A percentile compares a stretch with the other conserved stretches of the same genome.
Evolutionary conservation across 2,888 invertebrate species (phyloP).

Genomic region (Pristionchus arcanus): DNA sequence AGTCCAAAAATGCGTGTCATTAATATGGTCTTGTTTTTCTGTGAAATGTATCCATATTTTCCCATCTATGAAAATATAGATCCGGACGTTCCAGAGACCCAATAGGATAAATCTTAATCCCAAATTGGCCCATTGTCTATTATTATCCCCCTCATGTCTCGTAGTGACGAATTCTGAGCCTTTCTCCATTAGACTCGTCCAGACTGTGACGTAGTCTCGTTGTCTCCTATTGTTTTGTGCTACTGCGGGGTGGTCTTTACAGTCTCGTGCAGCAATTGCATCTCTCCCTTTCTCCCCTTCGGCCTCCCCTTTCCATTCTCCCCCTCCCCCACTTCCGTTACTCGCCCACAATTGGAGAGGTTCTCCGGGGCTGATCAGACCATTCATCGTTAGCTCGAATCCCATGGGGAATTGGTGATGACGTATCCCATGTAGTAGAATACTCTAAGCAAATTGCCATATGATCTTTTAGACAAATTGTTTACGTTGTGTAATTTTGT

Average conservation of each 20-base stretch:
- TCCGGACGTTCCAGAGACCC: too few relatives aligned
- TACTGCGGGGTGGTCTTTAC: not conserved
- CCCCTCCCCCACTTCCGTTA: not conserved
- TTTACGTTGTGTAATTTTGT: too few relatives aligned
- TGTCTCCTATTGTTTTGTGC: conserved; percentile 23
- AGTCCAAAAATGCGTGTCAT: too few relatives aligned
- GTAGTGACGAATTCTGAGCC: not conserved
- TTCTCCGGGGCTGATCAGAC: not conserved
- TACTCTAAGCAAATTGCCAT: too few relatives aligned
- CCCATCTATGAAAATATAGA: too few relatives aligned
- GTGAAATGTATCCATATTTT: not conserved
- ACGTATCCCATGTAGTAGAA: not conserved
- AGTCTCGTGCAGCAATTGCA: conserved; percentile 15
- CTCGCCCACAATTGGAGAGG: not conserved
- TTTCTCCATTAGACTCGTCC: not conserved
- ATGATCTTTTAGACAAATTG: too few relatives aligned
- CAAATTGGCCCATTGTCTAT: too few relatives aligned
- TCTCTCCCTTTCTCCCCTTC: conserved; percentile 5
- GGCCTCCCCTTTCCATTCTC: not conserved
- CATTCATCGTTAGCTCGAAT: not conserved
- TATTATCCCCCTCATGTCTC: not conserved
- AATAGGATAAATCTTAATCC: too few relatives aligned
- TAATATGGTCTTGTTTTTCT: not conserved
- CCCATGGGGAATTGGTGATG: not conserved
- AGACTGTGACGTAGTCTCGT: not conserved